Evolutionary conservation across 2,797 vertebrate species (phyloP), one percentile per base, ranked within the genome.

Genomic region (Onychomys torridus): DNA sequence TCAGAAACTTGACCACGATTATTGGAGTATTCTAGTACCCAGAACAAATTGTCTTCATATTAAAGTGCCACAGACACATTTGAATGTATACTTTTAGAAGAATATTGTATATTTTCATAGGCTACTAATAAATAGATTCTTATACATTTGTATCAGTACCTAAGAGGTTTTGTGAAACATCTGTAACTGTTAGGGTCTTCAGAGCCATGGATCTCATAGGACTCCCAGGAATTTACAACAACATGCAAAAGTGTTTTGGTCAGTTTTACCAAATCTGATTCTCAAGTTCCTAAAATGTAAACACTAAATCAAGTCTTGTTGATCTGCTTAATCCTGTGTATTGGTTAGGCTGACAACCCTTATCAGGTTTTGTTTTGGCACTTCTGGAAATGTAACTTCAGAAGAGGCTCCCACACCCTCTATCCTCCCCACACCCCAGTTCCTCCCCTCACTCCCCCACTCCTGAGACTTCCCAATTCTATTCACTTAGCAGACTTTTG

Each of bases 61-160:
- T 13, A 81, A 89, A 89, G 73, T 57, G 8, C 4, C 52, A 59
- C 55, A 71, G 82, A 90, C 25, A 29, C 43, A 46, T 63, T 69
- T 88, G 37, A 93, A 84, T 92, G 92, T 27, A 69, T 46, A 71
- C 57, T 76, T 90, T 93, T 40, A 91, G 86, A 92, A 65, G 69
- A 43, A 73, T 13, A 29, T 25, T 76, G 67, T 40, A 88, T 55
- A 59, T 92, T 78, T 87, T 27, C 75, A 46, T 4, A 34, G n/a
- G 13, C 8, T 52, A 46, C 27, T 81, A n/a, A 55, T 77, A 59
- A 85, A 46, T 65, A 73, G 16, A 57, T 77, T 90, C 40, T 84
- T 82, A 86, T 19, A 40, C 85, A 83, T 69, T 88, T 86, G 8
- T 14, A 63, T 82, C 46, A 6, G 11, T 49, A 40, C 29, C 6